Conservation (phyloP, 2,797 vertebrate species). For the Syngnathus rostellatus region DNA sequence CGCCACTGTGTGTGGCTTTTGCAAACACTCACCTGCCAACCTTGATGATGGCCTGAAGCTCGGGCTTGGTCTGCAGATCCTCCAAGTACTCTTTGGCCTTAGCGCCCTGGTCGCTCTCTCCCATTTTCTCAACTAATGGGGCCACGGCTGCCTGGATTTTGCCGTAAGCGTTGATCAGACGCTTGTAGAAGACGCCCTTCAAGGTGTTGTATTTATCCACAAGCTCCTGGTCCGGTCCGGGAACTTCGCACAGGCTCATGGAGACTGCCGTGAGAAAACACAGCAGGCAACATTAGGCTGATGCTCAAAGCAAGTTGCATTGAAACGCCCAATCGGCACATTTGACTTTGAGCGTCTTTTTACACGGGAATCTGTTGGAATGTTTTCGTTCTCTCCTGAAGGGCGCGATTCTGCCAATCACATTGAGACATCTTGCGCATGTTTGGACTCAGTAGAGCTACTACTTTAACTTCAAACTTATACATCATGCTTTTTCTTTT, state of each 20-base stretch:
- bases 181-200: conserved; percentile 43
- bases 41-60: conserved; percentile 25
- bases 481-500: neutral
- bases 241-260: conserved; percentile 48
- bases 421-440: neutral
- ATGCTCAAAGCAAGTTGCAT: neutral
- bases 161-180: conserved; percentile 25
- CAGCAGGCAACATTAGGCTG: neutral
- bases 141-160: neutral
- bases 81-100: neutral
- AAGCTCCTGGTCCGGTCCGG: conserved; percentile 54
- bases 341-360: neutral
- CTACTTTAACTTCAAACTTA: neutral
- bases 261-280: conserved; percentile 54
- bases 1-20: neutral
- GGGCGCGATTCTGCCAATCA: neutral
- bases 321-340: neutral
- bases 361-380: neutral
- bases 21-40: conserved; percentile 47
- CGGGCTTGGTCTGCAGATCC: conserved; percentile 10
- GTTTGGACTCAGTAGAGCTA: neutral
- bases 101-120: neutral
- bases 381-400: neutral
- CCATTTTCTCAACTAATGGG: neutral
- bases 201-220: conserved; percentile 45